Evolutionary conservation across 2,797 vertebrate species (phyloP), one percentile per base, ranked within the genome.

Genomic region (Heterohyrax brucei): DNA sequence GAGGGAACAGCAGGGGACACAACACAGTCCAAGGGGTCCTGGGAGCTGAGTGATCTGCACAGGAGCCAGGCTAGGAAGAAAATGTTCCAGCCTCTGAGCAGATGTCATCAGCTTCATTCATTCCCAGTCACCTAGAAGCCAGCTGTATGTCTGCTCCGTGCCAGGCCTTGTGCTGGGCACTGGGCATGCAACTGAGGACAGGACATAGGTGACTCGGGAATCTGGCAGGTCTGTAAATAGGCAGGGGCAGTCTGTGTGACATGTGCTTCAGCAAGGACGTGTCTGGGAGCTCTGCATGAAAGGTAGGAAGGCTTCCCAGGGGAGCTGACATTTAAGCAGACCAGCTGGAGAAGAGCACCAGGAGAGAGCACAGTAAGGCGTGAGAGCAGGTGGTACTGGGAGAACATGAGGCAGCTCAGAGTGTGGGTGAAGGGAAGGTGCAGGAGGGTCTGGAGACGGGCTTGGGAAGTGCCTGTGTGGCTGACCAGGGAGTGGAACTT

Each of bases 51-150:
- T 13, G 0, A 1, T 61, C 62, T 16, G 0, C 21, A 2, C 1
- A 6, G 48, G 14, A 22, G 14, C 44, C 62, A 7, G 76, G 12
- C n/a, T 24, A 10, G 46, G 56, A 62, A 87, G 64, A 39, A 28
- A 12, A 1, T 1, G 2, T 44, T 6, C 48, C 14, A 1, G 28
- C 22, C 88, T 21, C 73, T 19, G 0, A 33, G 39, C 9, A 18
- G 61, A 28, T 30, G 59, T 33, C 64, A 0, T 22, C 1, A 26
- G 16, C 33, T 26, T 64, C 30, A 1, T 33, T 12, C 21, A 3
- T 44, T 33, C 33, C 3, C 0, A 0, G 5, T 16, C 26, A 0
- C 21, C 53, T 56, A 33, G 22, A 53, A 3, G 28, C 19, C 61
- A 62, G 61, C 28, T 13, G 22, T 0, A 2, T n/a, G 33, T n/a